Percentiles rank a stretch among this genome's conserved stretches.
phyloP scores from a whole-genome alignment of 2,113 vertebrate genomes.

The Meleagris gallopavo region DNA sequence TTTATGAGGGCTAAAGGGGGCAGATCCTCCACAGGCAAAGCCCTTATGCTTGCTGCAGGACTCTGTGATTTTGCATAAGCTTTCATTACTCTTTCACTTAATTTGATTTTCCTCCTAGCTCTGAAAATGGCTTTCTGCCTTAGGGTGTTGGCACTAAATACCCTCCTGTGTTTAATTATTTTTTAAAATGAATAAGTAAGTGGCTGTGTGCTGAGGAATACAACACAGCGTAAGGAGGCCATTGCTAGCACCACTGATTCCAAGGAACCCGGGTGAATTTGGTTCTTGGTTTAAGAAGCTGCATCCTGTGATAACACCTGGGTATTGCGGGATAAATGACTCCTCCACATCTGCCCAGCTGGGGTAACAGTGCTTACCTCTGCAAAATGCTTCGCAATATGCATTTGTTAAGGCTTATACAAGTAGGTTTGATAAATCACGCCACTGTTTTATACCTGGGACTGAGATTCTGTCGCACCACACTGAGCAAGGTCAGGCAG shows the following conservation, averaged over 20 bases:
- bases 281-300: not conserved
- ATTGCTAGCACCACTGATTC: not conserved
- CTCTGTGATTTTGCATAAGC: rapidly evolving
- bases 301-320: not conserved
- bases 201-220: rapidly evolving
- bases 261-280: not conserved
- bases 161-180: not conserved
- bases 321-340: not conserved
- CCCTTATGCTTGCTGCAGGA: not conserved
- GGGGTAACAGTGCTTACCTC: not conserved
- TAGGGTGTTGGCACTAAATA: not conserved
- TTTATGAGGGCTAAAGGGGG: not conserved
- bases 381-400: not conserved
- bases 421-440: not conserved
- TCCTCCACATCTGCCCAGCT: not conserved
- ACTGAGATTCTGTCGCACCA: not conserved
- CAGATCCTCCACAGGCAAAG: not conserved
- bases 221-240: not conserved
- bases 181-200: not conserved
- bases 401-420: not conserved
- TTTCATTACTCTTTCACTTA: not conserved
- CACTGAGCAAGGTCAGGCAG: not conserved
- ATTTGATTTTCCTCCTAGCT: not conserved
- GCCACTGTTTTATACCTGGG: rapidly evolving
- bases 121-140: not conserved